Conservation (phyloP, 2,113 vertebrate genomes). For the Eidolon helvum region DNA sequence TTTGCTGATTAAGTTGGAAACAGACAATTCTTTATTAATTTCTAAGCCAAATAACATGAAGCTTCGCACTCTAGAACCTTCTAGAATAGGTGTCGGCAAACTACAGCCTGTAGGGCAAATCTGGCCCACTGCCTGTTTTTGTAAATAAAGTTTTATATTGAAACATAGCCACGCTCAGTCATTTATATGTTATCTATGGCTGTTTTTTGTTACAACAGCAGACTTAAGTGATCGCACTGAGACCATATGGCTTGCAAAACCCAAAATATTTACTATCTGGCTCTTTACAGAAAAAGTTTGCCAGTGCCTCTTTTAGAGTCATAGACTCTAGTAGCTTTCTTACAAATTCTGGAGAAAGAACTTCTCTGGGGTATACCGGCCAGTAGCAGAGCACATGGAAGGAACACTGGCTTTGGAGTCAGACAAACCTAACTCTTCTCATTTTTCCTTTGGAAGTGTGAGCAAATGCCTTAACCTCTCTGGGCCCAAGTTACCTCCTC, state of each 20-base stretch:
- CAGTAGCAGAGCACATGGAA: conserved; percentile 4
- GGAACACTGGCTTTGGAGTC: neutral
- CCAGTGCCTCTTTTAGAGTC: neutral
- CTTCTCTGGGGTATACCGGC: neutral
- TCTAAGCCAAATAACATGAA: conserved; percentile 22
- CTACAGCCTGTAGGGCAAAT: neutral
- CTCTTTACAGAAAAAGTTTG: neutral
- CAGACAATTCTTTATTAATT: neutral
- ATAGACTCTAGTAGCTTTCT: neutral
- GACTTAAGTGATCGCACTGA: neutral
- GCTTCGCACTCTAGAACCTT: neutral
- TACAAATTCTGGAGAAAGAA: neutral
- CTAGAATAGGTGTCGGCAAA: neutral
- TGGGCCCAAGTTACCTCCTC: neutral
- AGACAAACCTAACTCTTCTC: neutral
- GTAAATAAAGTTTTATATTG: conserved; percentile 20
- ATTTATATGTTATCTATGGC: neutral
- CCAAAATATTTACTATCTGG: neutral
- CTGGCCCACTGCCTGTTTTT: neutral
- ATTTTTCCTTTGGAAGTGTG: neutral
- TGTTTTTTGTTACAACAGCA: neutral
- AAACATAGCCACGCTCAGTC: neutral
- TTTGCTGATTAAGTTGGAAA: conserved; percentile 37
- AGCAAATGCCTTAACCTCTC: neutral
- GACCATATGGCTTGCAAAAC: neutral